Conservation (phyloP, 2,797 vertebrate genomes). For the Darevskia nairensis region DNA sequence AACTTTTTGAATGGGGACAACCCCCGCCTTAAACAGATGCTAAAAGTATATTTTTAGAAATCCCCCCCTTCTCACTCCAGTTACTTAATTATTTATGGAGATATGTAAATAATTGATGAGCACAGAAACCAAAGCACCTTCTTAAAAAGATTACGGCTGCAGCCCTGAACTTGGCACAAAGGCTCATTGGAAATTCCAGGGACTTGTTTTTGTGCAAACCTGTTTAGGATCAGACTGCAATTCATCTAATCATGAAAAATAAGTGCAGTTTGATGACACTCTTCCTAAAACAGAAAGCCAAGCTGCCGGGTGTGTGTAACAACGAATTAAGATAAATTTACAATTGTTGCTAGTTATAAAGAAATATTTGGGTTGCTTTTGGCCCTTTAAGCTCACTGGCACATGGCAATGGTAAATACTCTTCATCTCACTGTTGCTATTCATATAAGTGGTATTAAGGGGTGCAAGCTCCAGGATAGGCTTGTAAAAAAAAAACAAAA, state of each 20-base stretch:
- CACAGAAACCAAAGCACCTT: neutral
- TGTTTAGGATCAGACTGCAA: slow-evolving; percentile 1
- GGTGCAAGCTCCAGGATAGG: neutral
- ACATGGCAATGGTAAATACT: neutral
- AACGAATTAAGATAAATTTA: neutral
- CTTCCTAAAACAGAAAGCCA: neutral
- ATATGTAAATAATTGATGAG: slow-evolving; percentile 29
- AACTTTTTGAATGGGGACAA: neutral
- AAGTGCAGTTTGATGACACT: neutral
- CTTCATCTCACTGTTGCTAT: neutral
- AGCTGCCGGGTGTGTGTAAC: neutral
- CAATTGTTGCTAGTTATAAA: neutral
- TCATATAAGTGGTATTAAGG: neutral
- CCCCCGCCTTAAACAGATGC: neutral
- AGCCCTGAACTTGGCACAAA: neutral
- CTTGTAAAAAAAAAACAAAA: neutral
- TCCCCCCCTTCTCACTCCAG: slow-evolving; percentile 24
- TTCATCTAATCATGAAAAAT: neutral
- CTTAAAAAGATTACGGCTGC: neutral
- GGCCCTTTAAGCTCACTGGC: neutral
- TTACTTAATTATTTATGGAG: slow-evolving; percentile 28
- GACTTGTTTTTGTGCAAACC: neutral
- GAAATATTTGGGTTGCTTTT: neutral
- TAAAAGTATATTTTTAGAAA: slow-evolving; percentile 29
- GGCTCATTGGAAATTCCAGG: neutral